Conservation (phyloP, 2,113 vertebrate species). For the Cisticola juncidis region DNA sequence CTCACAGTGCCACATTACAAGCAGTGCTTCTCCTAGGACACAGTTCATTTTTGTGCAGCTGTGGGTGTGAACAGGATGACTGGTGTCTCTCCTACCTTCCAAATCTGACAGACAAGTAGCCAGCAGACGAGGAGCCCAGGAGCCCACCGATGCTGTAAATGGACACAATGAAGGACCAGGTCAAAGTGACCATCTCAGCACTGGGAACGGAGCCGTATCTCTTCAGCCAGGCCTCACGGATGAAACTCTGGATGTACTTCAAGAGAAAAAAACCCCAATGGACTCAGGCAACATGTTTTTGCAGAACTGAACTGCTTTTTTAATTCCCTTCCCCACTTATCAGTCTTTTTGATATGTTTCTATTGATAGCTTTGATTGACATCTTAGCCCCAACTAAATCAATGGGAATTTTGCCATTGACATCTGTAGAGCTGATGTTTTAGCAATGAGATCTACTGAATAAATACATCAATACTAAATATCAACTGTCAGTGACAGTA, state of each 20-base stretch:
- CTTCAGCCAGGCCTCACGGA: constrained; percentile 70
- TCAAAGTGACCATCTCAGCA: constrained; percentile 62
- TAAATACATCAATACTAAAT: neutral
- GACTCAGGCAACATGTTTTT: neutral
- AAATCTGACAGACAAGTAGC: constrained; percentile 70
- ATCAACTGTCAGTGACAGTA: neutral
- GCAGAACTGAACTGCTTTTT: neutral
- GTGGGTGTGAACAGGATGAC: neutral
- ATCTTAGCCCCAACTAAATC: neutral
- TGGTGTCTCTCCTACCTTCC: constrained; percentile 69
- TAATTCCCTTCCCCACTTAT: neutral
- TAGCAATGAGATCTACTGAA: neutral
- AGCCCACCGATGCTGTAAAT: constrained; percentile 73
- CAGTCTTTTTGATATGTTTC: neutral
- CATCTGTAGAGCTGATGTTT: neutral
- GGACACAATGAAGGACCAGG: constrained; percentile 79
- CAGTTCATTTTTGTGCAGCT: neutral
- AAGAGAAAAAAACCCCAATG: neutral
- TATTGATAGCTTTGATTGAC: neutral
- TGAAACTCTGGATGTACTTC: constrained; percentile 77
- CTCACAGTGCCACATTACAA: neutral
- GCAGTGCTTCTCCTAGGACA: neutral
- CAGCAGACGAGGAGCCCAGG: constrained; percentile 68
- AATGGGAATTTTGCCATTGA: neutral
- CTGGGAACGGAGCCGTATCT: constrained; percentile 60